Base-by-base conservation (phyloP, 2,113 vertebrate genomes). In the Xerus inauris region DNA sequence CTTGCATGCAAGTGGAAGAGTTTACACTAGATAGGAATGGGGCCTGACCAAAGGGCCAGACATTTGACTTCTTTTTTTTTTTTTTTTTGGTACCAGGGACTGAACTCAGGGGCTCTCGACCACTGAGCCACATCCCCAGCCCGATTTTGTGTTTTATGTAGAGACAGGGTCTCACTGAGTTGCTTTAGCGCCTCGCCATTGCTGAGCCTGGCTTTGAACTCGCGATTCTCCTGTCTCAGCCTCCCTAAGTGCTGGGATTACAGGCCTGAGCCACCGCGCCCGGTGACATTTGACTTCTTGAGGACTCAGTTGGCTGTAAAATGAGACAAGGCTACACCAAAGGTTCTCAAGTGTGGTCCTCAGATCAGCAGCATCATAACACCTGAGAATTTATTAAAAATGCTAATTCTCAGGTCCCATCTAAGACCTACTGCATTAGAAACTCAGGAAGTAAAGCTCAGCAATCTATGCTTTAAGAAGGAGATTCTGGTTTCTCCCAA, bases 341-440 rank as follows among this genome's bases (percentile, higher is more conserved):
- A 47, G 6, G 10, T 62, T 83, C 45, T 85, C 90, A 45, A 65
- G 22, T 47, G 6, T n/a, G 16, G 17, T 87, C n/a, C 45, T 80
- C 59, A 69, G 51, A 91, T 9, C 22, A 86, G 30, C n/a, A 71
- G 30, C 38, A 81, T 35, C 1, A 32, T 28, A 38, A 79, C 75
- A 95, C n/a, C 81, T 38, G n/a, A 83, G 47, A 92, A 80, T 42
- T 71, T 75, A 26, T 51, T 79, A 24, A 79, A 96, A 94, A 84
- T 71, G 42, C 38, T 83, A 77, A 57, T 38, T 86, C 19, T 86
- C 35, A 19, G 35, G 40, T 35, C 19, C 62, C n/a, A 81, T 17
- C 49, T 30, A 88, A 59, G 13, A 93, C 20, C 28, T 45, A 51
- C 30, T 42, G 9, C 85, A 69, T 65, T 73, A 86, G 45, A 95